Percentiles rank a stretch among this genome's conserved stretches.
phyloP scores from a whole-genome alignment of 2,888 invertebrate species.

The Sceliomorpha sp. region DNA sequence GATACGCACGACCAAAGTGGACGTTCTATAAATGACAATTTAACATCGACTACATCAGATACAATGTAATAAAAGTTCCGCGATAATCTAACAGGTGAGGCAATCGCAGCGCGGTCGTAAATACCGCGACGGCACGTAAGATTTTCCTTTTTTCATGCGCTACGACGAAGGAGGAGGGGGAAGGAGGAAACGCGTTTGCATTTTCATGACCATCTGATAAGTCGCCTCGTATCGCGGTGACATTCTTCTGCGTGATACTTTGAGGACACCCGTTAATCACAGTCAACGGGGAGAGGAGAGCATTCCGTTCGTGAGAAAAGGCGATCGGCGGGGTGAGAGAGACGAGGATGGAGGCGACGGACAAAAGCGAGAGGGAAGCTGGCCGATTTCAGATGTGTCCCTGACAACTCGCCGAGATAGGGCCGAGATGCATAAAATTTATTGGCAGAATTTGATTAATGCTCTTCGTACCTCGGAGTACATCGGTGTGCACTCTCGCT shows the following conservation, averaged over 20 bases:
- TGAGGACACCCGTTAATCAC: slow-evolving; percentile 56
- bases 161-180: too few relatives aligned
- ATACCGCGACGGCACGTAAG: too few relatives aligned
- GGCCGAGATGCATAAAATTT: slow-evolving; percentile 60
- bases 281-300: slow-evolving; percentile 41
- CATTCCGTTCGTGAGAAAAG: slow-evolving; percentile 57
- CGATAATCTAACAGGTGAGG: too few relatives aligned
- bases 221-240: slow-evolving; percentile 41
- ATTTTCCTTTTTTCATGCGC: too few relatives aligned
- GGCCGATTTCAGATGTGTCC: slow-evolving; percentile 53
- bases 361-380: slow-evolving; percentile 30
- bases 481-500: slow-evolving; percentile 37
- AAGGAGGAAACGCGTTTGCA: too few relatives aligned
- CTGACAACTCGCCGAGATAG: slow-evolving; percentile 59
- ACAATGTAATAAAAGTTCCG: too few relatives aligned
- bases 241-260: slow-evolving; percentile 54
- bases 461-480: slow-evolving; percentile 54
- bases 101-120: too few relatives aligned
- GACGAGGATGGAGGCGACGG: slow-evolving; percentile 22
- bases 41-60: too few relatives aligned
- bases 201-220: slow-evolving; percentile 51
- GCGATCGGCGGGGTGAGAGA: slow-evolving; percentile 23
- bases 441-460: slow-evolving; percentile 65
- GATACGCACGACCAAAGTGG: too few relatives aligned
- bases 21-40: too few relatives aligned